Conservation (phyloP, 2,797 vertebrate genomes). For the Chaetodon trifasciatus region DNA sequence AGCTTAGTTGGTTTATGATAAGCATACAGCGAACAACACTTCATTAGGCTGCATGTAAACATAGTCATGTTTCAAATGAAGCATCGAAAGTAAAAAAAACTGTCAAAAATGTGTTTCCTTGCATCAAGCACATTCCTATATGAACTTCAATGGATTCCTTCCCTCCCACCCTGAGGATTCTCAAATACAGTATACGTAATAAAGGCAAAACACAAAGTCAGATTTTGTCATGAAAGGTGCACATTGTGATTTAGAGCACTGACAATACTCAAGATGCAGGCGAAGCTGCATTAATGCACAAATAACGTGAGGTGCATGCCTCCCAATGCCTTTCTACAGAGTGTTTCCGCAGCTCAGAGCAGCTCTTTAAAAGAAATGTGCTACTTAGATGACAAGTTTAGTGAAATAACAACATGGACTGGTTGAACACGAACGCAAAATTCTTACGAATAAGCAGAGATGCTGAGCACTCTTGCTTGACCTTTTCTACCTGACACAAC, state of each 20-base stretch:
- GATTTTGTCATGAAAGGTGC: slow-evolving; percentile 35
- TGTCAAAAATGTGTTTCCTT: background rate
- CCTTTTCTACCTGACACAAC: slow-evolving; percentile 50
- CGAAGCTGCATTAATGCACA: slow-evolving; percentile 38
- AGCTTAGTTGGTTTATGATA: slow-evolving; percentile 3
- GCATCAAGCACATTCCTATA: slow-evolving; percentile 6
- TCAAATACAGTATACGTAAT: slow-evolving; percentile 56
- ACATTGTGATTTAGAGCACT: slow-evolving; percentile 25
- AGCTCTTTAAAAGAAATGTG: slow-evolving; percentile 41
- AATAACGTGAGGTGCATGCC: slow-evolving; percentile 18
- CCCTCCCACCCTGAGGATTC: slow-evolving; percentile 59
- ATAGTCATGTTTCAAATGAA: slow-evolving; percentile 5
- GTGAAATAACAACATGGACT: slow-evolving; percentile 40
- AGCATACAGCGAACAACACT: slow-evolving; percentile 9
- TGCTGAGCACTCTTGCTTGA: slow-evolving; percentile 50
- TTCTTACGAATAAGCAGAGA: slow-evolving; percentile 46
- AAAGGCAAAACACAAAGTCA: slow-evolving; percentile 43
- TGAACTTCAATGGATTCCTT: slow-evolving; percentile 6
- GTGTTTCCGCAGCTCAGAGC: slow-evolving; percentile 37
- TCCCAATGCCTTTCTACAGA: slow-evolving; percentile 23
- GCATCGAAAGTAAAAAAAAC: slow-evolving; percentile 20
- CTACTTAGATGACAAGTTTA: slow-evolving; percentile 31
- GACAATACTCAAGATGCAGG: slow-evolving; percentile 19
- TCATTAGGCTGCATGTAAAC: slow-evolving; percentile 44
- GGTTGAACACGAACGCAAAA: slow-evolving; percentile 39